Evolutionary conservation across 53 echinoderm and acorn worm genomes (phyloP).

Genomic region (Henricia sp.): DNA sequence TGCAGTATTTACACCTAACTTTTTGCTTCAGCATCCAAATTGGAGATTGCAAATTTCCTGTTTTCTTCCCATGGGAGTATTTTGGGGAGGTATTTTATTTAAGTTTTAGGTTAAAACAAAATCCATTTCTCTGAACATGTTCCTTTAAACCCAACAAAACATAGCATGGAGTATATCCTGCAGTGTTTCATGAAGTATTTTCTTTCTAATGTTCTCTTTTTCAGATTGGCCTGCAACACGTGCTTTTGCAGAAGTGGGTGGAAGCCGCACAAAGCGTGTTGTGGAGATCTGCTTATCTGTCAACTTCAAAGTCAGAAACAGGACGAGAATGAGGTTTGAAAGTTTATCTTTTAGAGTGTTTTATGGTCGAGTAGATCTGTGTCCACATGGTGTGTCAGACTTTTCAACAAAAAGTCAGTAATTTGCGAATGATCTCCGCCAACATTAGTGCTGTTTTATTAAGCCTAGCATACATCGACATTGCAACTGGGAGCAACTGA

Average conservation of each 20-base stretch:
- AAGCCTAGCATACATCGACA: neutral
- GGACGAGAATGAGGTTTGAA: conserved; percentile 22
- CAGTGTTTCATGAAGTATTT: no score
- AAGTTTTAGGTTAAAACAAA: no score
- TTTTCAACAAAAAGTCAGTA: neutral
- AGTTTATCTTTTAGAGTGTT: neutral
- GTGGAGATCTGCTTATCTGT: conserved; percentile 64
- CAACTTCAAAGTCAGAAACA: conserved; percentile 27
- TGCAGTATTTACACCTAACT: no score
- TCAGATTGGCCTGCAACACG: conserved; percentile 1
- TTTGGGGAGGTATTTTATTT: no score
- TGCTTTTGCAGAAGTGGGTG: conserved; percentile 54
- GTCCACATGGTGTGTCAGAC: neutral
- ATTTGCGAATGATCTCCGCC: neutral
- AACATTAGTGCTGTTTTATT: neutral
- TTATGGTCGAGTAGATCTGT: neutral
- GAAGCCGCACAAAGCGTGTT: conserved; percentile 40
- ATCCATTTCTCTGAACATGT: no score
- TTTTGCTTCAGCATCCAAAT: no score
- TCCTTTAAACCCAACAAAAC: no score
- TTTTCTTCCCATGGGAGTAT: no score
- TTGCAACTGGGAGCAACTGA: no score
- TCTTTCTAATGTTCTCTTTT: no score
- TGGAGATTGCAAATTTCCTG: no score
- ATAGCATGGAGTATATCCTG: no score